Base-by-base conservation (phyloP, 1,140 invertebrate genomes). In the Panulirus ornatus region DNA sequence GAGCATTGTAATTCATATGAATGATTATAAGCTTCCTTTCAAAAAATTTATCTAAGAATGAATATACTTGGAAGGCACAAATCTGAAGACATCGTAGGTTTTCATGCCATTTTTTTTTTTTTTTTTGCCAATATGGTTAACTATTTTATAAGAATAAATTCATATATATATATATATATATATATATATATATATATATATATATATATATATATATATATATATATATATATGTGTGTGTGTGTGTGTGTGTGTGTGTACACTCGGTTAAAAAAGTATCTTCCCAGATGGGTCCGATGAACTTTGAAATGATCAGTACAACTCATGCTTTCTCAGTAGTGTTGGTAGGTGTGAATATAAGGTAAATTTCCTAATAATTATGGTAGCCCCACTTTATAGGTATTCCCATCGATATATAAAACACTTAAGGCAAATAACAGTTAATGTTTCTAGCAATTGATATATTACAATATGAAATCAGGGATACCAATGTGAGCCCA, bases 101-200 rank as follows among this genome's bases (percentile, higher is more conserved):
- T 63, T 63, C 58, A 22, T 75, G 5, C 27, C 22, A n/a, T 27
- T 75, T 75, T 38, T n/a, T 75, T 75, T 75, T 75, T 40, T 0
- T 73, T 38, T 27, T 71, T 8, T 27, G 22, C 34, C 1, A 71
- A 71, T 27, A 27, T 9, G 6, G 34, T 22, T 36, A 27, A 22
- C 34, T 9, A 5, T 71, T 71, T 36, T 36, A 71, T 27, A 30
- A 0, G 63, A 3, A 8, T 70, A 58, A 6, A 8, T 70, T 27
- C 22, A 70, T 70, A 70, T 70, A 8, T 70, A 70, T 70, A 8
- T 70, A 8, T 70, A 70, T 70, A 8, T 70, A 5, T 70, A 22
- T 70, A 70, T 22, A 58, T 58, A 58, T 58, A 58, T 58, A 58
- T 58, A 58, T 58, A 58, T 58, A 58, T 58, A 58, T 58, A 58